phyloP scores from a whole-genome alignment of 2,888 invertebrate genomes.

The Temnothorax unifasciatus region DNA sequence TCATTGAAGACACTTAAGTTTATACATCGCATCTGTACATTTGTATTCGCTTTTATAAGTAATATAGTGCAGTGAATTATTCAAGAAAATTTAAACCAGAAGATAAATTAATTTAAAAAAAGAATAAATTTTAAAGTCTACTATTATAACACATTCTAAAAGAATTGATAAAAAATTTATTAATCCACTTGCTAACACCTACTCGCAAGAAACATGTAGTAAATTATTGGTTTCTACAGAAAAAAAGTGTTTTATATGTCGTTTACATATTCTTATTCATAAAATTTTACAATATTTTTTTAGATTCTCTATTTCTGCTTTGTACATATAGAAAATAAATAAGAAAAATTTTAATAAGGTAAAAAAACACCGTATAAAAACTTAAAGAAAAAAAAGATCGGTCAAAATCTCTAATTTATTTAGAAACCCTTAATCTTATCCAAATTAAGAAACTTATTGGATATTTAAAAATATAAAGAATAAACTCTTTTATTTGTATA shows the following conservation, averaged over 20 bases:
- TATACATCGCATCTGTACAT: background rate
- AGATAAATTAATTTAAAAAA: background rate
- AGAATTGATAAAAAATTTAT: background rate
- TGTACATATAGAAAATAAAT: background rate
- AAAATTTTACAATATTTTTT: background rate
- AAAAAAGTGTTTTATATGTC: background rate
- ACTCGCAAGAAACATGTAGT: background rate
- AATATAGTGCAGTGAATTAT: background rate
- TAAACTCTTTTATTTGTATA: background rate
- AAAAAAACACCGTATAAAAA: background rate
- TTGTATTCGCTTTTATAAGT: background rate
- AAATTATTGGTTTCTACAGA: background rate
- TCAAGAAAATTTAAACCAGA: background rate
- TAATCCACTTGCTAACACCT: background rate
- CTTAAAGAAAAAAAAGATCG: background rate
- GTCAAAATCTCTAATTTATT: background rate
- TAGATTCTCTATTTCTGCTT: background rate
- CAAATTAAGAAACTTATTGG: too few species aligned
- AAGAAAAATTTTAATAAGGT: conserved; percentile 1
- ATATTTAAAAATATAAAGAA: background rate
- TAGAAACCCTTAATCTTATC: background rate
- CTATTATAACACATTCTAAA: background rate
- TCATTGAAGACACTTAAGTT: background rate
- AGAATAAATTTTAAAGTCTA: background rate
- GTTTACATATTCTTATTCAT: background rate